Conservation (phyloP, 2,888 invertebrate species). For the Podotricha telesiphe region DNA sequence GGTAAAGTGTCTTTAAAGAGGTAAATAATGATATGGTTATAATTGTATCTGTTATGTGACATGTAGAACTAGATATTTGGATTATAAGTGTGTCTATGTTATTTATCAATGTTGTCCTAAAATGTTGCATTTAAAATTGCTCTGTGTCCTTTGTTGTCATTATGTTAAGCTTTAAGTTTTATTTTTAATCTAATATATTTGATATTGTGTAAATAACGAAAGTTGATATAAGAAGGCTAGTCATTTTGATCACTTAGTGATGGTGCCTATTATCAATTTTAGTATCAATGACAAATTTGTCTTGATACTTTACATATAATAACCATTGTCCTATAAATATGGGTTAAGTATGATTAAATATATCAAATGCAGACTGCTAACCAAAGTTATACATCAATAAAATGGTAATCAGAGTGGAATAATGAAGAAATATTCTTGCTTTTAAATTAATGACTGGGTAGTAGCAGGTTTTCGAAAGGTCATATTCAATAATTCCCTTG, state of each 20-base stretch:
- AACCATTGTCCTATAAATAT: constrained; percentile 44
- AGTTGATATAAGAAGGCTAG: constrained; percentile 36
- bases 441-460: background rate
- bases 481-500: background rate
- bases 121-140: constrained; percentile 43
- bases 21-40: constrained; percentile 2
- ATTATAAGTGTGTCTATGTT: constrained; percentile 33
- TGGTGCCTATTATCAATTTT: constrained; percentile 32
- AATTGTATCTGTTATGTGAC: constrained; percentile 12
- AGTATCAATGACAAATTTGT: constrained; percentile 18
- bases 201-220: constrained; percentile 26
- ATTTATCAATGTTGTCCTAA: constrained; percentile 42
- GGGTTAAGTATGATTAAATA: constrained; percentile 15
- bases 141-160: constrained; percentile 28
- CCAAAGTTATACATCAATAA: constrained; percentile 10
- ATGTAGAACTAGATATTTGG: constrained; percentile 27
- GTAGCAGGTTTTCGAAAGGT: background rate
- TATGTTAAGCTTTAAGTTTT: constrained; percentile 16
- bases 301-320: constrained; percentile 47
- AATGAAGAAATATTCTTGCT: background rate
- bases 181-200: constrained; percentile 21
- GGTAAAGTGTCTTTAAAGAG: constrained; percentile 12
- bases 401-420: background rate
- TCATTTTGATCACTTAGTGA: constrained; percentile 39
- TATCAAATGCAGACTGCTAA: background rate